phyloP scores from a whole-genome alignment of 2,888 invertebrate species.

The Helleia helle region DNA sequence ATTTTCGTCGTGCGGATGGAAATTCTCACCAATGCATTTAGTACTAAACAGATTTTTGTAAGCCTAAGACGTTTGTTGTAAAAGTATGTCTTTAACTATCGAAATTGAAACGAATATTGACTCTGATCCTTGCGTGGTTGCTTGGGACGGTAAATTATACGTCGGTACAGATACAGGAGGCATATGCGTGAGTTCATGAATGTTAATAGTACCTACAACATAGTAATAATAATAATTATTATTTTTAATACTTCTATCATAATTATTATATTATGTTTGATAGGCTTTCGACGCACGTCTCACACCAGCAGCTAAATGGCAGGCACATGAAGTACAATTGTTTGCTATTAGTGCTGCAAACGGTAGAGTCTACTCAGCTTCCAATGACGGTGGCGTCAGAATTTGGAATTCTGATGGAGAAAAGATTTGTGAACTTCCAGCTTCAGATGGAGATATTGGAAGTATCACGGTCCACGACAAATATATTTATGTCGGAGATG shows the following conservation, averaged over 20 bases:
- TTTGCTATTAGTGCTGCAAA: conserved; percentile 73
- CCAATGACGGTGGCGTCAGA: conserved; percentile 77
- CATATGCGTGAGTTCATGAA: conserved; percentile 41
- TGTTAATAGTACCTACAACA: no score
- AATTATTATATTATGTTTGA: no score
- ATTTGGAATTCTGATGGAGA: conserved; percentile 64
- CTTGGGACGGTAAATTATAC: conserved; percentile 47
- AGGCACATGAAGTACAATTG: conserved; percentile 76
- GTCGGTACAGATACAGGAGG: conserved; percentile 53
- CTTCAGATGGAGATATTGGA: conserved; percentile 54
- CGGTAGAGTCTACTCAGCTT: conserved; percentile 72
- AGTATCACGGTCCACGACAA: conserved; percentile 41
- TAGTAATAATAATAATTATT: no score
- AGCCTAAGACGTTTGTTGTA: conserved; percentile 2
- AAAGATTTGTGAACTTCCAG: conserved; percentile 41
- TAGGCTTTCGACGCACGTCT: conserved; percentile 48
- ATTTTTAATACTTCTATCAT: no score
- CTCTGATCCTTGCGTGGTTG: conserved; percentile 50
- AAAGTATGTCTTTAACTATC: conserved; percentile 44
- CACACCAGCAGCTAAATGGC: conserved; percentile 40
- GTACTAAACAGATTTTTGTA: conserved; percentile 1
- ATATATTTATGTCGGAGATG: conserved; percentile 76
- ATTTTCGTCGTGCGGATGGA: conserved; percentile 5
- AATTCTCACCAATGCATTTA: neutral
- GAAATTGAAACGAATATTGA: conserved; percentile 43